Conservation (phyloP, 2,113 vertebrate species). For the Vulpes ferrilata region DNA sequence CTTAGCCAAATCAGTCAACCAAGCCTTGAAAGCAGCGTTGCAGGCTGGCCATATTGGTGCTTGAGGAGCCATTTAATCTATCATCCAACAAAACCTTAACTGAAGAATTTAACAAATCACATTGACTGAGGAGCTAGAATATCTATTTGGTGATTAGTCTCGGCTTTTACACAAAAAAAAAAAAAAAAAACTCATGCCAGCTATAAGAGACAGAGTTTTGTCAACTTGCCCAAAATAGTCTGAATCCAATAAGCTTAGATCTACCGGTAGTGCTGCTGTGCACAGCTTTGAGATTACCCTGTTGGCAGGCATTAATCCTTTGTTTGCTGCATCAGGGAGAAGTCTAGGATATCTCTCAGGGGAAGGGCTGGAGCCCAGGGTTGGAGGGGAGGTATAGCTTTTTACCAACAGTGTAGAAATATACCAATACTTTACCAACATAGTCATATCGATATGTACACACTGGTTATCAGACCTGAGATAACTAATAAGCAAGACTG, state of each 20-base stretch:
- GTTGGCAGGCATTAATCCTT: not conserved
- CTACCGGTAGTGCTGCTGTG: not conserved
- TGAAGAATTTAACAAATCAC: constrained; percentile 2
- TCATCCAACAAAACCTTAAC: not conserved
- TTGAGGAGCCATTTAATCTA: not conserved
- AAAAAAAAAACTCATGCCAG: not conserved
- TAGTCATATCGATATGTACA: not conserved
- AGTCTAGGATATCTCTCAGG: not conserved
- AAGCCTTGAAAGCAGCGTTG: not conserved
- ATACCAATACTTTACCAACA: not conserved
- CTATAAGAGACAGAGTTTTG: not conserved
- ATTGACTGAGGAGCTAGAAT: constrained; percentile 1
- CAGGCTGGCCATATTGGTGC: not conserved
- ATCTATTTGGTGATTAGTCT: not conserved
- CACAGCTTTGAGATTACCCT: not conserved
- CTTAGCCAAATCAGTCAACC: not conserved
- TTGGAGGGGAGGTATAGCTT: not conserved
- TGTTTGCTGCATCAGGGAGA: not conserved
- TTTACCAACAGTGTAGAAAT: not conserved
- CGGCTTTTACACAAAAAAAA: not conserved
- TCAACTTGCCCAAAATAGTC: constrained; percentile 21
- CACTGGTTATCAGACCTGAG: not conserved
- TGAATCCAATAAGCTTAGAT: not conserved
- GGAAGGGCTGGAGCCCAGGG: not conserved
- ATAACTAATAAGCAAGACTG: not conserved